These are phyloP conservation scores for Canis aureus DNA, from an alignment of 2,113 vertebrate genomes.

Conservation along the genomic window DNA sequence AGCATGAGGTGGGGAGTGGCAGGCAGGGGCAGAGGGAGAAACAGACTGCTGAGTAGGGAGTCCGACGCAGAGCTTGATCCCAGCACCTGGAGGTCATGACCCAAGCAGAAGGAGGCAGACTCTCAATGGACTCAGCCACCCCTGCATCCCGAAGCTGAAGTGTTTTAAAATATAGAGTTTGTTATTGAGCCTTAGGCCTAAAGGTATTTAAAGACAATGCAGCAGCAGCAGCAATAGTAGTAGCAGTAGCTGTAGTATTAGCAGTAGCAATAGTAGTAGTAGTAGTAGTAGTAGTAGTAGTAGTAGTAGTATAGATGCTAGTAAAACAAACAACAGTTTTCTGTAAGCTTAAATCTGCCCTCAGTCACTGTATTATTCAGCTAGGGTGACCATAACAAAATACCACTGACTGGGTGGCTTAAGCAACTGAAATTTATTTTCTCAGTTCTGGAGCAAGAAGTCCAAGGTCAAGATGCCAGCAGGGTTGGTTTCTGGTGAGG, in stretches of 20 bases:
- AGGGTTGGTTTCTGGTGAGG: not conserved
- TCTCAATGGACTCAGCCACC: too few species aligned
- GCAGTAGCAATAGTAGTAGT: too few species aligned
- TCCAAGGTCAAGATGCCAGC: not conserved
- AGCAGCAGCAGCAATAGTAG: not conserved
- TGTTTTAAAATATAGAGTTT: not conserved
- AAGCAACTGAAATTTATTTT: not conserved
- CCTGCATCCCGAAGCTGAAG: not conserved
- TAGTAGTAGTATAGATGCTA: not conserved
- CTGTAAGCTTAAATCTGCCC: not conserved
- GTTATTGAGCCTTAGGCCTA: not conserved
- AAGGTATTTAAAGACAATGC: not conserved
- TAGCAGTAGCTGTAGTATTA: not conserved
- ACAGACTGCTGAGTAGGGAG: too few species aligned
- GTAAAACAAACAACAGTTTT: not conserved
- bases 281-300: too few species aligned
- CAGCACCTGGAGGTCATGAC: too few species aligned
- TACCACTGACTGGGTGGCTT: not conserved
- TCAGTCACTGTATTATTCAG: not conserved
- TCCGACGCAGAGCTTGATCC: too few species aligned
- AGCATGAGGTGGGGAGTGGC: too few species aligned
- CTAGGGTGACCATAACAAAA: not conserved
- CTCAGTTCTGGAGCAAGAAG: not conserved
- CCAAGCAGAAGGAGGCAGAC: too few species aligned
- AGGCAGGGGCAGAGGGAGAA: too few species aligned